phyloP scores from a whole-genome alignment of 2,888 invertebrate species.

The Deroplatys truncata region DNA sequence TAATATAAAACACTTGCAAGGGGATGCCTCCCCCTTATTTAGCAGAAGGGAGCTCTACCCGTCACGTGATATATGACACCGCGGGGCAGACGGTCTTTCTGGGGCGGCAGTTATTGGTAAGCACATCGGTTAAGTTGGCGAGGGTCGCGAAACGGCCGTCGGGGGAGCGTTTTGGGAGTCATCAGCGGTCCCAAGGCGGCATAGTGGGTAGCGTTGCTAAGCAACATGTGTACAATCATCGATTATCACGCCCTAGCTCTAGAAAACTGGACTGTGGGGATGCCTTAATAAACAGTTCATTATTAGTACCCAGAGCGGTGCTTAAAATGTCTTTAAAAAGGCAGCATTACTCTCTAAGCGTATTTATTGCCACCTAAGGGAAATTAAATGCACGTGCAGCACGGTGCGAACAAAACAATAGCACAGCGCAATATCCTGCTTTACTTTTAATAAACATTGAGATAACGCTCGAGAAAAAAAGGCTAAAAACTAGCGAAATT shows the following conservation, averaged over 20 bases:
- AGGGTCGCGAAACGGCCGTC: background rate
- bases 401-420: no score
- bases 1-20: conserved; percentile 13
- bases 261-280: no score
- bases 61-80: background rate
- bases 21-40: background rate
- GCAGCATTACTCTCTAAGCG: no score
- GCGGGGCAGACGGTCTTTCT: background rate
- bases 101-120: background rate
- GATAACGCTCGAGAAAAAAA: no score
- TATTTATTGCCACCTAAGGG: background rate
- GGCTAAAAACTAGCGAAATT: no score
- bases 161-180: background rate
- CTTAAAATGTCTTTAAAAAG: background rate
- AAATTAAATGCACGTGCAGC: background rate
- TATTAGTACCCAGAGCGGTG: background rate
- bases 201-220: background rate
- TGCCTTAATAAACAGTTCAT: background rate
- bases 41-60: no score
- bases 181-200: background rate
- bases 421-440: no score
- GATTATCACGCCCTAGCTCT: background rate
- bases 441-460: no score
- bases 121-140: background rate
- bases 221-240: background rate